phyloP scores from a whole-genome alignment of 2,888 invertebrate species.

The Ametastegia equiseti region DNA sequence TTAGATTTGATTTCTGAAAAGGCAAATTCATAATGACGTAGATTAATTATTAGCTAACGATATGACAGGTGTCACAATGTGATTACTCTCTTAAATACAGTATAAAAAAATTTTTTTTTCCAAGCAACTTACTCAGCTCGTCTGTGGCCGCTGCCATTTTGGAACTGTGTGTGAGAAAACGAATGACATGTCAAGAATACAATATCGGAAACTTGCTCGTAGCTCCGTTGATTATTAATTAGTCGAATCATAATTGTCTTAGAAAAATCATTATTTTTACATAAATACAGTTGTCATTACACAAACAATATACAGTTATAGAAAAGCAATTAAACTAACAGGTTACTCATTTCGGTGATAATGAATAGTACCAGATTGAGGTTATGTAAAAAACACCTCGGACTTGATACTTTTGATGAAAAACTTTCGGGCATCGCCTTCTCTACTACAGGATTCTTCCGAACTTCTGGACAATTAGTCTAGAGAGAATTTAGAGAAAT shows the following conservation, averaged over 20 bases:
- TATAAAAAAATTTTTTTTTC: constrained; percentile 53
- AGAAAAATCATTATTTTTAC: constrained; percentile 16
- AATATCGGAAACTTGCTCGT: constrained; percentile 10
- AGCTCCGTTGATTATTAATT: constrained; percentile 28
- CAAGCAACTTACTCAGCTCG: constrained; percentile 70
- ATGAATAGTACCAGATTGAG: constrained; percentile 22
- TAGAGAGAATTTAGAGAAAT: constrained; percentile 42
- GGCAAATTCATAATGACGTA: constrained; percentile 20
- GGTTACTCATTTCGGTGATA: constrained; percentile 5
- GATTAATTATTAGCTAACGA: constrained; percentile 35
- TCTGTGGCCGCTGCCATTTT: constrained; percentile 74
- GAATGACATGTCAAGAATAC: constrained; percentile 50
- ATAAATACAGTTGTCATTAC: not conserved
- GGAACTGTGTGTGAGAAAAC: constrained; percentile 57
- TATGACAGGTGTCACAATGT: constrained; percentile 10
- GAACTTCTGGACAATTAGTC: constrained; percentile 54
- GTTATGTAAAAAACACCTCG: constrained; percentile 23
- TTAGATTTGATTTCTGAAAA: constrained; percentile 38
- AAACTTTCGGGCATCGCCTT: constrained; percentile 53
- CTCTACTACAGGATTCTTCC: constrained; percentile 52
- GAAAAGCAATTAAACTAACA: constrained; percentile 11
- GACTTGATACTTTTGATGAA: not conserved
- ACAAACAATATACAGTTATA: constrained; percentile 6
- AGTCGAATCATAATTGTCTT: constrained; percentile 13
- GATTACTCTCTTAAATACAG: constrained; percentile 30